Base-by-base conservation (phyloP, 2,797 vertebrate species). In the Crossoptilon crossoptilon region DNA sequence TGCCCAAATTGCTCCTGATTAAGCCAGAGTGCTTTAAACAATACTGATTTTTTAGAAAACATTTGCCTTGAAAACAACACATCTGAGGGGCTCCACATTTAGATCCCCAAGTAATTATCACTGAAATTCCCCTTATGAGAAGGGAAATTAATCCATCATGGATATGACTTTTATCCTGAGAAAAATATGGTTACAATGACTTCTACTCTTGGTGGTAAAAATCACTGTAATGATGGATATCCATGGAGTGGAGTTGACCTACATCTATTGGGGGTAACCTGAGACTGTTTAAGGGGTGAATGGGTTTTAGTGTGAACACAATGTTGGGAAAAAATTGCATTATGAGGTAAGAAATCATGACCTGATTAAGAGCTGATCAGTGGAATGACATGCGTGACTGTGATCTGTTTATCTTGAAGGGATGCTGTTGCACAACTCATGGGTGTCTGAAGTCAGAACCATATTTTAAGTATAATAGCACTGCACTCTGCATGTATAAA, bases 401-500 rank as follows among this genome's bases (percentile, higher is more conserved):
- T 46, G 55, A 86, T 93, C 43, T 88, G 80, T 95, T 93, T 94
- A 88, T 94, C 71, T 91, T 29, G 10, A 9, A 87, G 59, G 15
- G 35, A 12, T 41, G 22, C 17, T 17, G 10, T 96, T 94, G 35
- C 92, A 63, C 88, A 91, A 86, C 4, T 43, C 51, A 7, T 9
- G 76, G 73, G 79, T 75, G 88, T 39, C 76, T 35, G 70, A 66
- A 91, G 80, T 70, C 76, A 59, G 39, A 19, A 53, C 66, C 29
- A 27, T 9, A 5, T 59, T 81, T 3, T 5, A 60, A 48, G 24
- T 44, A 53, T 95, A 86, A 95, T 88, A 69, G 89, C 83, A 83
- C 33, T 10, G 90, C 44, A 10, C 35, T 41, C 16, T 24, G 55
- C 27, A 4, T 17, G 14, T 21, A 17, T 76, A 84, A 88, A 73